Base-by-base conservation (phyloP, 2,113 vertebrate genomes). In the Spilogale gracilis region DNA sequence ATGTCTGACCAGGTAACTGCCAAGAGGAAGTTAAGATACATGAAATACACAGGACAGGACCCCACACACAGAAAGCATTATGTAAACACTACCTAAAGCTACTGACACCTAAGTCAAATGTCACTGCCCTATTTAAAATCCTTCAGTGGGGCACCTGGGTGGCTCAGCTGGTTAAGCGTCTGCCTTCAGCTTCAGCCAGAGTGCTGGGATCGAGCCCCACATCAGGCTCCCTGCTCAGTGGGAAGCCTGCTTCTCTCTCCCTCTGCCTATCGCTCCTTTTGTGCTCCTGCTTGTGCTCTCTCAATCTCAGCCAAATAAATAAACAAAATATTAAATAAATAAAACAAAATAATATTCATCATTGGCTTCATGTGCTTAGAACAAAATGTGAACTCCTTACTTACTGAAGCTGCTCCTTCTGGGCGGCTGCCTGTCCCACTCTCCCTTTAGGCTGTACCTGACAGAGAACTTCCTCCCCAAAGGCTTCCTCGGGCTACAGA, bases 51-150 rank as follows among this genome's bases (percentile, higher is more conserved):
- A 18, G 45, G n/a, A 48, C 60, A 81, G 61, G 81, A 25, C 16
- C 65, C 20, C 23, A 65, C 5, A 5, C 67, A 52, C 48, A 18
- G 54, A 83, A 13, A 52, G 52, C 56, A 82, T 18, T 79, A 18
- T 25, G 27, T 78, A 97, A 76, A 79, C 27, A 94, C 45, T 52
- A 95, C 84, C 67, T 74, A 63, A 85, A 96, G 85, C 78, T 63
- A 89, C 1, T 89, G 58, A 87, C 78, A 87, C 2, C 2, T 78
- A 89, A 95, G 73, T 63, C 91, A 52, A 74, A 92, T 20, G 25
- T 25, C 69, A 67, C 12, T 61, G 3, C 27, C 78, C 80, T 43
- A 20, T 61, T 74, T 80, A 73, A 94, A 96, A 83, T 10, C 61
- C 56, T 91, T 32, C 67, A 43, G 5, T 1, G 9, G 45, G 60